These are phyloP conservation scores for Psittacara wagleri DNA, from an alignment of 2,113 vertebrate species.

Conservation along the genomic window DNA sequence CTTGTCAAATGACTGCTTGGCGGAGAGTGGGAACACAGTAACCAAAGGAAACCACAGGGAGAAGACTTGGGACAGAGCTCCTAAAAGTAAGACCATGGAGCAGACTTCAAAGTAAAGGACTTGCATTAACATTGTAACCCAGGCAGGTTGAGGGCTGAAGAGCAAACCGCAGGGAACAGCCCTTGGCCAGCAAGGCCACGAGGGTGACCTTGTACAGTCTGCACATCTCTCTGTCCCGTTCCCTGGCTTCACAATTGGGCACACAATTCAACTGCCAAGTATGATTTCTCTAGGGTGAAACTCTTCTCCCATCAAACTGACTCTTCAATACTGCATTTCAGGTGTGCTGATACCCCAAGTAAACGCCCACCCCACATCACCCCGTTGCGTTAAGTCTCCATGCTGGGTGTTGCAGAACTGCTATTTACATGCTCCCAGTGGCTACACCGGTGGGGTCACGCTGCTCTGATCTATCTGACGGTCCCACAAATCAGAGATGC, in stretches of 20 bases:
- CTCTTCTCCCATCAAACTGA: not conserved
- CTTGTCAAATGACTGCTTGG: not conserved
- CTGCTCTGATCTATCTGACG: not conserved
- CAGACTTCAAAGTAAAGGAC: not conserved
- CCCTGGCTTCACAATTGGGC: not conserved
- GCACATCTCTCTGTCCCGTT: rapidly evolving
- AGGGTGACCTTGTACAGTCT: not conserved
- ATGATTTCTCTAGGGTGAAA: not conserved
- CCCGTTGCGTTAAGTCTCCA: not conserved
- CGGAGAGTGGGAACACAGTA: rapidly evolving
- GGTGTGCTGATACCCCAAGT: not conserved
- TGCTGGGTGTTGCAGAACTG: not conserved
- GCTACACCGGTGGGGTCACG: rapidly evolving
- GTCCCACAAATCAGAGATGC: not conserved
- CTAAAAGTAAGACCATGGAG: not conserved
- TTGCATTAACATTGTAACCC: not conserved
- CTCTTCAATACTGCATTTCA: not conserved
- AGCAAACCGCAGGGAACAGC: not conserved
- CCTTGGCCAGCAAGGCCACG: not conserved
- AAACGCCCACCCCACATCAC: not conserved
- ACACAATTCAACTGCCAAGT: not conserved
- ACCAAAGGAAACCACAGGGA: not conserved
- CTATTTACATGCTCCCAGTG: not conserved
- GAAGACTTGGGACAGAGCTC: not conserved
- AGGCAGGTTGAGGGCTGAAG: not conserved